Base-by-base conservation (phyloP, 2,888 invertebrate genomes). In the Ophioninae sp. region DNA sequence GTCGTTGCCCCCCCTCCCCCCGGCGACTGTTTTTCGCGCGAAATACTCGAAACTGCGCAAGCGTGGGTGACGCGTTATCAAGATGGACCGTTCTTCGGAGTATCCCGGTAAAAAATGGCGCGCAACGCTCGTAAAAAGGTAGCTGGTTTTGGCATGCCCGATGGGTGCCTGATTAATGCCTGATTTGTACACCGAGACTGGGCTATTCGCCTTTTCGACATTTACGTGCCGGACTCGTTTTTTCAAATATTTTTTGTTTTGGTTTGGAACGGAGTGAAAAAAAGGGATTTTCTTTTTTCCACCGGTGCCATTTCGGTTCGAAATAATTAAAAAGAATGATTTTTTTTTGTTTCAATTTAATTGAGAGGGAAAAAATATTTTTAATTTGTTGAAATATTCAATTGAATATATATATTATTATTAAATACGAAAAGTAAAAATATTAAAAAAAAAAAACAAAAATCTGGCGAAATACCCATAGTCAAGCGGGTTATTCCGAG, bases 401-500 rank as follows among this genome's bases (percentile, higher is more conserved):
- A n/a, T n/a, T n/a, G n/a, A n/a, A n/a, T n/a, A n/a, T n/a, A n/a
- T n/a, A n/a, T n/a, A n/a, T n/a, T n/a, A n/a, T n/a, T n/a, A n/a
- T n/a, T n/a, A n/a, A n/a, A n/a, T n/a, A n/a, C n/a, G n/a, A 30
- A 30, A 30, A 30, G 23, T 22, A 23, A 44, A 56, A 56, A 65
- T 51, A 51, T 20, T 41, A 74, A 39, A 37, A 63, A 13, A 1
- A 56, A 74, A 39, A 37, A 63, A 13, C 30, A 1, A 30, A 30
- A 64, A 59, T 69, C 72, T 39, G 56, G 13, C 63, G 8, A 41
- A 72, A 74, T 87, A 95, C 96, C 96, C 72, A 94, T 95, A 87
- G 94, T 94, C 7, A 96, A 92, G 63, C 95, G 94, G 51, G 94
- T 94, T 1, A 95, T 94, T 84, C 95, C 95, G 10, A 91, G 92